phyloP scores from a whole-genome alignment of 2,113 vertebrate genomes.

The Connochaetes taurinus region DNA sequence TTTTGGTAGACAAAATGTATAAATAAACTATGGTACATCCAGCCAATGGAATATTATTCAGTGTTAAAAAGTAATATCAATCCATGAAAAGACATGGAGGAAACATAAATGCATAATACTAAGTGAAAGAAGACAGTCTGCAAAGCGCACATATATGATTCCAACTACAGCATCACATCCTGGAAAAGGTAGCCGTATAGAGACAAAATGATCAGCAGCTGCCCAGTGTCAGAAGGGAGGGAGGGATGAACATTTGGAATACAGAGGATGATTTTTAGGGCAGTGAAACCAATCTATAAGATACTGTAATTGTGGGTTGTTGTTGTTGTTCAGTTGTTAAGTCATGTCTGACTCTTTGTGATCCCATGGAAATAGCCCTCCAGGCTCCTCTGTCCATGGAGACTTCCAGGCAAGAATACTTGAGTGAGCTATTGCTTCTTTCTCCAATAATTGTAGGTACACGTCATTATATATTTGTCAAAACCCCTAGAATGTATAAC shows the following conservation, averaged over 20 bases:
- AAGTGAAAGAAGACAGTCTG: neutral
- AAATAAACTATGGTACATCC: neutral
- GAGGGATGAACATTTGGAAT: neutral
- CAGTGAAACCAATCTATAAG: neutral
- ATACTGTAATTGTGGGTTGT: neutral
- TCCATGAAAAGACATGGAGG: neutral
- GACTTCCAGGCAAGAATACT: neutral
- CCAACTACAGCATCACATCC: neutral
- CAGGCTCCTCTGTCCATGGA: neutral
- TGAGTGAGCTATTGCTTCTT: neutral
- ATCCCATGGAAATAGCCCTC: neutral
- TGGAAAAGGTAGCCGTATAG: neutral
- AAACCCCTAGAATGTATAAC: neutral
- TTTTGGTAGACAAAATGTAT: neutral
- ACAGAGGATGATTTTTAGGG: neutral
- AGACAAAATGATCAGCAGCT: neutral
- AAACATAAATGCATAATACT: neutral
- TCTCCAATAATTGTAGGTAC: neutral
- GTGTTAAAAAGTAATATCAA: neutral
- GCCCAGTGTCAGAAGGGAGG: too few relatives aligned
- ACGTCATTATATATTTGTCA: neutral
- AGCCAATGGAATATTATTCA: neutral
- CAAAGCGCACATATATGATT: neutral
- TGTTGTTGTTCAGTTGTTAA: neutral
- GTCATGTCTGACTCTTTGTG: neutral